Evolutionary conservation across 2,888 invertebrate genomes (phyloP).

Genomic region (Calameuta pallipes): DNA sequence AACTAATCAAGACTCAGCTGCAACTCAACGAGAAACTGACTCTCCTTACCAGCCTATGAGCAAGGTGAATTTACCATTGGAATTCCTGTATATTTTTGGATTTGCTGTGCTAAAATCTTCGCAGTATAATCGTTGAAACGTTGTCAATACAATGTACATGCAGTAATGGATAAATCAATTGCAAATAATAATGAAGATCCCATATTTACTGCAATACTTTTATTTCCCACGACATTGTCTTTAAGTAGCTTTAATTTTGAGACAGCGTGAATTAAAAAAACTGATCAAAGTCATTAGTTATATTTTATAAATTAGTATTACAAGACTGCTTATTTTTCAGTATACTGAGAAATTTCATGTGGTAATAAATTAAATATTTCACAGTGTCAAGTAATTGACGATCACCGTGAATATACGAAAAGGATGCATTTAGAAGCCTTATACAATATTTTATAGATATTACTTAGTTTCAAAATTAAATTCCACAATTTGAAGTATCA

Average conservation of each 20-base stretch:
- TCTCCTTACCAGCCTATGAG: slow-evolving; percentile 78
- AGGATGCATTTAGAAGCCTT: slow-evolving; percentile 12
- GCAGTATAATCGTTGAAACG: not conserved
- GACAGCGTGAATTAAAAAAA: not conserved
- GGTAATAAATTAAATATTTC: not conserved
- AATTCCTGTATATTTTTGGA: not conserved
- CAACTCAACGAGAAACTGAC: slow-evolving; percentile 96
- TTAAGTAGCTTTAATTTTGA: not conserved
- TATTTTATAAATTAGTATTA: not conserved
- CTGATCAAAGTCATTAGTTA: not conserved
- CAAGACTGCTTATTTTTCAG: not conserved
- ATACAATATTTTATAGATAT: not conserved
- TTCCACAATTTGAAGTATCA: not conserved
- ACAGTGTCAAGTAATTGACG: not conserved
- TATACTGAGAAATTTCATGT: not conserved
- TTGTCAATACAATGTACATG: not conserved
- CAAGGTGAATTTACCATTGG: not conserved
- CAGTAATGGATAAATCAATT: not conserved
- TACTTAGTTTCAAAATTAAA: not conserved
- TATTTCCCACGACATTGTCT: not conserved
- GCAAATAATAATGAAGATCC: not conserved
- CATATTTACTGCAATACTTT: not conserved
- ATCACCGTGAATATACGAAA: slow-evolving; percentile 13
- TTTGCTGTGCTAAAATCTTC: not conserved
- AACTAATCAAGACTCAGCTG: slow-evolving; percentile 95